These are phyloP conservation scores for Cyclina sinensis DNA, from an alignment of 1,140 invertebrate species.

Conservation along the genomic window DNA sequence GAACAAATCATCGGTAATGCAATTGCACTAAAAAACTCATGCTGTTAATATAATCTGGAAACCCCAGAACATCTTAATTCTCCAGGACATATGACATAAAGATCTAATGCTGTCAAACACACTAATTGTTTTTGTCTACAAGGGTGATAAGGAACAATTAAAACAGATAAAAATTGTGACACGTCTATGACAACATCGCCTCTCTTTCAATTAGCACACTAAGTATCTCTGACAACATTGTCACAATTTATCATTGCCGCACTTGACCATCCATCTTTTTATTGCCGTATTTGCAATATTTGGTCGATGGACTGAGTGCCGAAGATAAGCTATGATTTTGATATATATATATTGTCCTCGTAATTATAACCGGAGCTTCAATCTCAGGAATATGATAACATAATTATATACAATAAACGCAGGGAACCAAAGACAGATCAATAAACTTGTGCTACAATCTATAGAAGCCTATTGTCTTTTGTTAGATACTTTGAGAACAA, in stretches of 20 bases:
- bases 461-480: not conserved
- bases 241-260: not conserved
- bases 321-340: constrained; percentile 29
- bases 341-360: constrained; percentile 14
- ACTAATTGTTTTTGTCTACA: not conserved
- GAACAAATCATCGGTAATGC: too few relatives aligned
- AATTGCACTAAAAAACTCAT: too few relatives aligned
- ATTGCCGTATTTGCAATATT: constrained; percentile 2
- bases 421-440: not conserved
- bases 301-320: constrained; percentile 14
- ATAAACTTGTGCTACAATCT: not conserved
- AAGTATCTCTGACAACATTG: not conserved
- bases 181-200: not conserved
- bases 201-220: not conserved
- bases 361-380: constrained; percentile 4
- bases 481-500: not conserved
- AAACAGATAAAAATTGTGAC: not conserved
- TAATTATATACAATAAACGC: constrained; percentile 38
- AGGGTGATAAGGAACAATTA: constrained; percentile 4
- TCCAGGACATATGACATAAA: not conserved
- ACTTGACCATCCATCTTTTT: not conserved
- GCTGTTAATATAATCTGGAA: too few relatives aligned
- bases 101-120: not conserved
- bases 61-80: too few relatives aligned
- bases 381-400: constrained; percentile 31